A percentile compares a stretch with the other conserved stretches of the same genome.
These are phyloP conservation scores for Turdus rufiventris DNA, from an alignment of 2,113 vertebrate species.

Conservation along the genomic window DNA sequence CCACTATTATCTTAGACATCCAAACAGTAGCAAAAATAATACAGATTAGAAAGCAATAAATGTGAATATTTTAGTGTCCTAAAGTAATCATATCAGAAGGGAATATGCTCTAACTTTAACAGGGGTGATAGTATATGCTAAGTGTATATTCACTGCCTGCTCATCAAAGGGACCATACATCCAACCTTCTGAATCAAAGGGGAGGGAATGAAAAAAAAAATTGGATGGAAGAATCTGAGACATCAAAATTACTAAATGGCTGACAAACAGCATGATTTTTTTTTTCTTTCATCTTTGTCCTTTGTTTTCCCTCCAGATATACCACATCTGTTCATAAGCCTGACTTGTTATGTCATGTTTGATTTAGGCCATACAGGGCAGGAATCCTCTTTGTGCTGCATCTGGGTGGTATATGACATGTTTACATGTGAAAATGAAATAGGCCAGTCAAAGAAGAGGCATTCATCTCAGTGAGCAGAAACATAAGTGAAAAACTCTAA, in stretches of 20 bases:
- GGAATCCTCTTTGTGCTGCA: background rate
- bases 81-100: background rate
- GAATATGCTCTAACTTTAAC: background rate
- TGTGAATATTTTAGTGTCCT: background rate
- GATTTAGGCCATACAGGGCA: background rate
- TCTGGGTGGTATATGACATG: background rate
- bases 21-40: background rate
- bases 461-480: background rate
- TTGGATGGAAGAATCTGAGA: background rate
- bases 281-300: background rate
- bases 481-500: background rate
- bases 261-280: background rate
- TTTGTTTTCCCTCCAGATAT: background rate
- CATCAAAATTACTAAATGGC: background rate
- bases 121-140: background rate
- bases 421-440: background rate
- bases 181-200: background rate
- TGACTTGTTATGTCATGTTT: background rate
- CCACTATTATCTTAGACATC: background rate
- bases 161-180: background rate
- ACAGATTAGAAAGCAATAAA: background rate
- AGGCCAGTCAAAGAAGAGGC: background rate
- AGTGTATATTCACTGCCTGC: background rate
- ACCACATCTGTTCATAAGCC: background rate
- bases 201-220: background rate